Conservation (phyloP, 2,113 vertebrate species). For the Myiozetetes cayanensis region DNA sequence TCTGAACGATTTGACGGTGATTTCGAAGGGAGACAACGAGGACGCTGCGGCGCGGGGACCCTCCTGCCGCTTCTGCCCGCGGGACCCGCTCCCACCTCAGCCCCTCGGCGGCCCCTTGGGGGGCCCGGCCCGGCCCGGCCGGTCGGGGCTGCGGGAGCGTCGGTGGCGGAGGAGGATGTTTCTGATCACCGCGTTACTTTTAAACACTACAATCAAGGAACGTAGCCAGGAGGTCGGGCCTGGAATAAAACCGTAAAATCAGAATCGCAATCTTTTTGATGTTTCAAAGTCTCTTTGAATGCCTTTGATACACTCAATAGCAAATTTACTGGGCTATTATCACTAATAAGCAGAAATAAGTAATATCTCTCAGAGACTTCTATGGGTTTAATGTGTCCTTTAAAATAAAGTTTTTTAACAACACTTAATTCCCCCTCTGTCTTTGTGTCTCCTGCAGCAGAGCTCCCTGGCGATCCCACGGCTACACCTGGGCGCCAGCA, state of each 20-base stretch:
- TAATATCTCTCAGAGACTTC: slow-evolving; percentile 47
- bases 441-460: slow-evolving; percentile 21
- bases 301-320: slow-evolving; percentile 59
- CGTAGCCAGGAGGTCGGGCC: slow-evolving; percentile 53
- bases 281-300: slow-evolving; percentile 58
- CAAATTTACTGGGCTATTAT: slow-evolving; percentile 59
- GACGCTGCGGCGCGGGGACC: neutral
- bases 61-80: neutral
- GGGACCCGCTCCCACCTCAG: neutral
- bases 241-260: slow-evolving; percentile 62
- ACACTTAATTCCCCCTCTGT: neutral
- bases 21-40: neutral
- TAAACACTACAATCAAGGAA: slow-evolving; percentile 29
- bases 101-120: neutral
- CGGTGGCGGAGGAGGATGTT: neutral
- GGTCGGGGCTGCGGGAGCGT: neutral
- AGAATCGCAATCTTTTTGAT: slow-evolving; percentile 60
- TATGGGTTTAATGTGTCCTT: slow-evolving; percentile 38
- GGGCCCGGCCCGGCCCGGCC: neutral
- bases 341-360: slow-evolving; percentile 67
- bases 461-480: neutral
- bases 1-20: rapidly evolving
- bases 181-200: slow-evolving; percentile 22
- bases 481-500: neutral
- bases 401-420: slow-evolving; percentile 54